Base-by-base conservation (phyloP, 2,113 vertebrate species). In the Castor canadensis region DNA sequence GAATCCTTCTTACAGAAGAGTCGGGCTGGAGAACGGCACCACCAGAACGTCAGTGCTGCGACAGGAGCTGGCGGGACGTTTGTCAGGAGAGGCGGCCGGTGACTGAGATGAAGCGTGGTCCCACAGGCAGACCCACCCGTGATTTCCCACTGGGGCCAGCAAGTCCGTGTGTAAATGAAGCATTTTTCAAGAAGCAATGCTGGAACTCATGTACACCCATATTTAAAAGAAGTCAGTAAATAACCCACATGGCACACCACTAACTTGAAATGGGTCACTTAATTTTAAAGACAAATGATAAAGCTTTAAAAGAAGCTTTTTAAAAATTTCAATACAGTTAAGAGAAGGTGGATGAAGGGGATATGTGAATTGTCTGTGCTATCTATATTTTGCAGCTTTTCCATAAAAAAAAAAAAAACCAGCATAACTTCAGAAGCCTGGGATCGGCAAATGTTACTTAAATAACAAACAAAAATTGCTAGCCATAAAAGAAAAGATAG, bases 221-320 rank as follows among this genome's bases (percentile, higher is more conserved):
- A 64, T 69, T 54, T 35, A 58, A 94, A 76, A 76, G 71, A 69
- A 94, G 38, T n/a, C 9, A 62, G 20, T 13, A 58, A 35, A 11
- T 17, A 60, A 19, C 20, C 26, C 45, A 32, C 13, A 6, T 4
- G 26, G 86, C 80, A 80, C 13, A 73, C 5, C 67, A 66, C 16
- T 54, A 82, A 16, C 38, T 67, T 82, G 19, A 56, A 87, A 56
- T 52, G 9, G 19, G 6, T 60, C 67, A 64, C 35, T 7, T 95
- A 66, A 60, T 89, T 89, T 95, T 26, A 64, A 83, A 87, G 58
- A 80, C 26, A 75, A 85, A 75, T 75, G 30, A 79, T 47, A 66
- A 87, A 82, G 15, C 13, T 67, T 86, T 84, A 91, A 92, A 77
- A n/a, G n/a, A 66, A 12, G 19, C 32, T 81, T 9, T 54, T 91